Conservation (phyloP, 2,888 invertebrate species). For the Embidobia sp. region DNA sequence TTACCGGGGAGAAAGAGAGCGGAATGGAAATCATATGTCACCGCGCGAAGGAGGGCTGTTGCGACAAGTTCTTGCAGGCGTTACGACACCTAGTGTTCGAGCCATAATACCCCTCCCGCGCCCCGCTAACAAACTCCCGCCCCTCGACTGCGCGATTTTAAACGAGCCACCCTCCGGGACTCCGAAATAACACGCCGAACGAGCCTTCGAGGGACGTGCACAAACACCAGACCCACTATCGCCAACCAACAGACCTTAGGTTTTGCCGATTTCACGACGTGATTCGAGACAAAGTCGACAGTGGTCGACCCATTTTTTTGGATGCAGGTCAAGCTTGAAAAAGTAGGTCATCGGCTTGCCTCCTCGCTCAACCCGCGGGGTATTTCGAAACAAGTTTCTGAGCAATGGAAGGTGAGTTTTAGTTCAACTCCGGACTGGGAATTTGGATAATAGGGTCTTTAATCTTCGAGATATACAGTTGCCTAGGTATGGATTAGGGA, state of each 20-base stretch:
- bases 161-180: slow-evolving; percentile 72
- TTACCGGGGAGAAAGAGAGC: slow-evolving; percentile 74
- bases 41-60: slow-evolving; percentile 63
- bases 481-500: too few species aligned
- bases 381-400: too few species aligned
- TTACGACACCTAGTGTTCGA: slow-evolving; percentile 74
- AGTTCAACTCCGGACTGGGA: too few species aligned
- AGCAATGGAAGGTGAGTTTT: too few species aligned
- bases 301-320: too few species aligned
- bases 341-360: too few species aligned
- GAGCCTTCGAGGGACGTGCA: slow-evolving; percentile 52
- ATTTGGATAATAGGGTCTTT: too few species aligned
- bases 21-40: slow-evolving; percentile 81
- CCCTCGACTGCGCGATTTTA: slow-evolving; percentile 73
- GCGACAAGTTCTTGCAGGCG: slow-evolving; percentile 75
- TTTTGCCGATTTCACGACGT: too few species aligned
- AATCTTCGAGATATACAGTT: too few species aligned
- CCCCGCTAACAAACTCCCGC: slow-evolving; percentile 50
- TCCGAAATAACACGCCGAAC: slow-evolving; percentile 62
- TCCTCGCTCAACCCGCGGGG: too few species aligned
- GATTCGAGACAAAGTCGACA: too few species aligned
- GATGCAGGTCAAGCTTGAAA: too few species aligned
- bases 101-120: slow-evolving; percentile 19
- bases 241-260: slow-evolving; percentile 30
- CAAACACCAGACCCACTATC: slow-evolving; percentile 40